Conservation (phyloP, 1,140 invertebrate genomes). For the silkworm (Bombyx mori) region DNA sequence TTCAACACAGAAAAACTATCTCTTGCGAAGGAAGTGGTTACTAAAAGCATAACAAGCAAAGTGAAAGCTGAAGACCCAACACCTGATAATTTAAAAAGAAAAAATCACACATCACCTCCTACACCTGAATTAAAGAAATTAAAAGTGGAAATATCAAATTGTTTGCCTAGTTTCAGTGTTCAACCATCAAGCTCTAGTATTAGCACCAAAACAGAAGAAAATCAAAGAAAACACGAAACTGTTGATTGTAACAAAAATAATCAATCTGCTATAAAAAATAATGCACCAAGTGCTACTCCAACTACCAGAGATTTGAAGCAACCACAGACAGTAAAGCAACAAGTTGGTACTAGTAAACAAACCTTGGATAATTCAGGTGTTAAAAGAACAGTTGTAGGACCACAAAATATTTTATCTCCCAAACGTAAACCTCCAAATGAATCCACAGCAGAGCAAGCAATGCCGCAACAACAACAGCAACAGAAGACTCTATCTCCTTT, state of each 20-base stretch:
- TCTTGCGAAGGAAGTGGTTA: constrained; percentile 14
- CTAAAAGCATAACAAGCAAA: constrained; percentile 16
- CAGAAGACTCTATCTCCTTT: constrained; percentile 50
- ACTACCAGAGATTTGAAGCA: constrained; percentile 35
- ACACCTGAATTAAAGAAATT: constrained; percentile 55
- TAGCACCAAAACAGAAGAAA: constrained; percentile 19
- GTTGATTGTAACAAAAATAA: too few species aligned
- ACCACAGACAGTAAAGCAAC: constrained; percentile 7
- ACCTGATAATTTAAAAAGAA: constrained; percentile 39
- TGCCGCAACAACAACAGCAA: too few species aligned
- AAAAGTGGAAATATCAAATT: constrained; percentile 47
- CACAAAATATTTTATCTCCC: constrained; percentile 35
- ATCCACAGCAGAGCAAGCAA: not conserved
- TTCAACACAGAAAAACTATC: constrained; percentile 16
- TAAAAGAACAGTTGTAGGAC: constrained; percentile 33
- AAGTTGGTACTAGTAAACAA: constrained; percentile 18
- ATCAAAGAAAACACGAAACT: constrained; percentile 18
- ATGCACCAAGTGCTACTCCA: constrained; percentile 9
- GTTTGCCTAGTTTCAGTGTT: constrained; percentile 6
- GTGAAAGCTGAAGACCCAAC: constrained; percentile 42
- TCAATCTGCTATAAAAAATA: constrained; percentile 8
- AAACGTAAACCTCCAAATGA: constrained; percentile 43
- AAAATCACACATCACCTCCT: constrained; percentile 29
- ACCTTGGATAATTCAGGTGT: constrained; percentile 28
- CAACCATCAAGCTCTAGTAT: constrained; percentile 16